Base-by-base conservation (phyloP, 2,888 invertebrate genomes). In the Drosophila meridionalis region DNA sequence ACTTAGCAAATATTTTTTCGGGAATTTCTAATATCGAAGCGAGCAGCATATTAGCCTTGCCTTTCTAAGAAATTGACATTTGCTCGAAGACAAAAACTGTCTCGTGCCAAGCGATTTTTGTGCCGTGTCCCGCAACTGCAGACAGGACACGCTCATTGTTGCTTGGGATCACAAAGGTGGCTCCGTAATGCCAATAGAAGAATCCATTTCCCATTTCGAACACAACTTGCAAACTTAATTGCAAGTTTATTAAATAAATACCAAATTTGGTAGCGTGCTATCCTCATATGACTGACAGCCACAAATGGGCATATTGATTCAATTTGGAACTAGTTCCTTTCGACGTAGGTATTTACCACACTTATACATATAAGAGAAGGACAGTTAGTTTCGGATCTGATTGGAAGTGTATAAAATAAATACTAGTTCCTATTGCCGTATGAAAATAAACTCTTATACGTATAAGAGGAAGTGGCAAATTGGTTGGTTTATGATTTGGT, bases 181-280 rank as follows among this genome's bases (percentile, higher is more conserved):
- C 30, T 30, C 30, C 30, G n/a, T n/a, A 48, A n/a, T 48, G 1
- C 34, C 52, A 52, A 26, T 52, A 6, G 34, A 11, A 52, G 28
- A 36, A 28, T 55, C 38, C 36, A 55, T 38, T 53, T 53, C 8
- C 14, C 26, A 53, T 28, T 55, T 36, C 0, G 12, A 38, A 14
- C 28, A 55, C 1, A 53, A 20, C 20, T 53, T 28, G 53, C 36
- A 38, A 53, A 34, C 20, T 36, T 38, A 12, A 53, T 53, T 55
- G 28, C 5, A 38, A 55, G 28, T 55, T 55, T 38, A 55, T 55
- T 28, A 55, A 55, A 38, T 38, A 38, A 55, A 55, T 55, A 55
- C 38, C 38, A 38, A 55, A 28, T 38, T 38, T 14, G 28, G 26
- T 53, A 53, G 7, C 53, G 34, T 55, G 53, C 12, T 36, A 52